A percentile compares a stretch with the other conserved stretches of the same genome.
These are phyloP conservation scores for Tridacna gigas DNA, from an alignment of 2,888 invertebrate genomes.

Conservation along the genomic window DNA sequence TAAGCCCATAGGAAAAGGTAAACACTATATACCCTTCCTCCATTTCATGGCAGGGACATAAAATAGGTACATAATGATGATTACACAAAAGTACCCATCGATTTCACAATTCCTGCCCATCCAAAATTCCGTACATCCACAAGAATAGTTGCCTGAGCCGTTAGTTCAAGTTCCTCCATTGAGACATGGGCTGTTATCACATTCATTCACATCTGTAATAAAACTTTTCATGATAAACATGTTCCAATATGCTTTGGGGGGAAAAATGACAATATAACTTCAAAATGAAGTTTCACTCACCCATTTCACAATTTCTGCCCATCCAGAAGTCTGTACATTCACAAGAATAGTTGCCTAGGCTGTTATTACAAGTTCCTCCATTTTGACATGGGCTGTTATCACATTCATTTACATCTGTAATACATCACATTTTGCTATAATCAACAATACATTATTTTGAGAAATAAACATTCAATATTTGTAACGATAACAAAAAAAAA, in stretches of 20 bases:
- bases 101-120: slow-evolving; percentile 4
- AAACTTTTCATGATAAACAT: too few relatives aligned
- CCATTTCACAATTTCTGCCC: slow-evolving; percentile 25
- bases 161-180: slow-evolving; percentile 50
- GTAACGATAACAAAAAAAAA: too few relatives aligned
- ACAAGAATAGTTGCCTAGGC: slow-evolving; percentile 77
- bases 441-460: too few relatives aligned
- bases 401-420: background rate
- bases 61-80: too few relatives aligned
- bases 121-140: slow-evolving; percentile 24
- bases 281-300: too few relatives aligned
- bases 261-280: too few relatives aligned
- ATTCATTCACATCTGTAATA: background rate
- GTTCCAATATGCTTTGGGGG: too few relatives aligned
- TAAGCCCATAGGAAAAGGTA: too few relatives aligned
- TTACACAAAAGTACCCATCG: too few relatives aligned
- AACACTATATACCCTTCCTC: too few relatives aligned
- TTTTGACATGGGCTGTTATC: slow-evolving; percentile 29
- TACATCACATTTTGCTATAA: background rate
- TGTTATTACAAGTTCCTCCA: slow-evolving; percentile 47
- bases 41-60: too few relatives aligned
- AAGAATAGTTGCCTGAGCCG: slow-evolving; percentile 77
- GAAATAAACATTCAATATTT: too few relatives aligned
- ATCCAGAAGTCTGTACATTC: slow-evolving; percentile 14
- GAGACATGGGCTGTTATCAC: slow-evolving; percentile 22